Evolutionary conservation across 2,797 vertebrate species (phyloP), one percentile per base, ranked within the genome.

Genomic region (Chelon labrosus): DNA sequence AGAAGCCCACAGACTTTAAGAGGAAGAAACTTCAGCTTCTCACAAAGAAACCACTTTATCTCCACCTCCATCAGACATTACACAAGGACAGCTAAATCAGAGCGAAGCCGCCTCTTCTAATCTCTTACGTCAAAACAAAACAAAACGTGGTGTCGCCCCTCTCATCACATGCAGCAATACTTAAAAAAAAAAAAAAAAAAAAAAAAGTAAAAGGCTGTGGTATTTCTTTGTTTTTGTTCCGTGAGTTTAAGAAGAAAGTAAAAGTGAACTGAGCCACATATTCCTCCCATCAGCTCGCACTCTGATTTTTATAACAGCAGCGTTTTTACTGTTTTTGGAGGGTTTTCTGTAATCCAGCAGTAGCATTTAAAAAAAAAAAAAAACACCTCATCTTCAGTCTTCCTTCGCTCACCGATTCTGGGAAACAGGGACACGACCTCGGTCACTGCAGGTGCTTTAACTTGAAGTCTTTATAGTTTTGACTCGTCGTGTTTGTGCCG

Each of bases 1-100:
- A 97, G 95, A 99, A 99, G 92, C 98, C 98, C 81, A 99, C 98
- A 16, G 98, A 99, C 92, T 99, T 97, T 92, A 99, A 97, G 93
- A 96, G 98, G 92, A 99, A 99, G 96, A 99, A 99, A 87, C 94
- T 99, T 74, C 96, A 98, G 73, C 95, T 99, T 79, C 94, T 99
- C 85, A 99, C 98, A 62, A 99, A 97, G 96, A 99, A 99, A 93
- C 98, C 97, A 89, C 97, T 99, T 80, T 99, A 97, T 93, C 98
- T 99, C 83, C 98, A 99, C 86, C 96, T 99, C 68, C 95, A 98
- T 89, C 98, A 99, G 89, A 98, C 94, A n/a, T 89, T 99, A 92
- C 97, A 97, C 94, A 98, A 97, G 94, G 98, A 99, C 80, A 97
- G 95, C 80, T 92, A 86, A 89, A 73, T 65, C 6, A 17, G 61